Conservation (phyloP, 2,797 vertebrate genomes). For the Macropus fuliginosus region DNA sequence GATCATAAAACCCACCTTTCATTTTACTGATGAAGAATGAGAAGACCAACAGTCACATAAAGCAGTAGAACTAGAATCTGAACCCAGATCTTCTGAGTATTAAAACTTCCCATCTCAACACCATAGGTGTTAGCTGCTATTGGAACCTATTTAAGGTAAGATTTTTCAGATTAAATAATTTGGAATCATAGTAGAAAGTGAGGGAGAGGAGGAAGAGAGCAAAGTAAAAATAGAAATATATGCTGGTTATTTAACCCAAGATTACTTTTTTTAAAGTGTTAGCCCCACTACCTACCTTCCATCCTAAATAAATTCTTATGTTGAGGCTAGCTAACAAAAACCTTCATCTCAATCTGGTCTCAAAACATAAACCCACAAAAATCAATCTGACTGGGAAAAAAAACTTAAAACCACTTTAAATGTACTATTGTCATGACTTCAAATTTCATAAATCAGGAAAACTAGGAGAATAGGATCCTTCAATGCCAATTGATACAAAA, state of each 20-base stretch:
- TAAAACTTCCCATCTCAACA: background rate
- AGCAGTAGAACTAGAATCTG: background rate
- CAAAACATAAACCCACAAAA: constrained; percentile 62
- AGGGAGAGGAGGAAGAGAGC: background rate
- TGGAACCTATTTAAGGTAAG: background rate
- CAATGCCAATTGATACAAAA: constrained; percentile 69
- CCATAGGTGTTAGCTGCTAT: background rate
- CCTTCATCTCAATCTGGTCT: constrained; percentile 47
- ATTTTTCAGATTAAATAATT: background rate
- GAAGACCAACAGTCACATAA: background rate
- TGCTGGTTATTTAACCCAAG: background rate
- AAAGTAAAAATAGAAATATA: constrained; percentile 13
- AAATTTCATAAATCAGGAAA: constrained; percentile 65
- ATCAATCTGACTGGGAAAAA: background rate
- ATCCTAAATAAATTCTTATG: constrained; percentile 11
- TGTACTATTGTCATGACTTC: constrained; percentile 49
- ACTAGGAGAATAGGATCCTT: constrained; percentile 62
- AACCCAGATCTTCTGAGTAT: background rate
- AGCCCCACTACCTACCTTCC: background rate
- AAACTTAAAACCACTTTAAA: constrained; percentile 20
- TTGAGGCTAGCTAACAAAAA: constrained; percentile 36
- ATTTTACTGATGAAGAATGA: background rate
- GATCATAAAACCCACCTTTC: background rate
- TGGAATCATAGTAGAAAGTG: background rate
- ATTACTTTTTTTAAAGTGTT: constrained; percentile 46